Conservation (phyloP, 2,888 invertebrate species). For the Tryphoninae sp. region DNA sequence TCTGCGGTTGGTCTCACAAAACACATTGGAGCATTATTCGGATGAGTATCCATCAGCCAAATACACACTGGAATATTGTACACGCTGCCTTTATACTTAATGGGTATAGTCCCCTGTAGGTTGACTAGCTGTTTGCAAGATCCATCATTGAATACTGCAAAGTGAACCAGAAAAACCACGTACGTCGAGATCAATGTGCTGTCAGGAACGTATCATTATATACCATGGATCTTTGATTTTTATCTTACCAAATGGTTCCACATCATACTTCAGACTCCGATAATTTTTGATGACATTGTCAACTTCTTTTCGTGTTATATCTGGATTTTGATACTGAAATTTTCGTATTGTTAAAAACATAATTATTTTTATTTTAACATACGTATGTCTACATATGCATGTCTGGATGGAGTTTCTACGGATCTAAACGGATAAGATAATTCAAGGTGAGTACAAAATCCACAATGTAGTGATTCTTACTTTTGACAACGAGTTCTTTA, state of each 20-base stretch:
- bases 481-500: slow-evolving; percentile 83
- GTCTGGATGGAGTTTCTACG: background rate
- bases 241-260: slow-evolving; percentile 87
- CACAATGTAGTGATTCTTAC: slow-evolving; percentile 75
- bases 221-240: slow-evolving; percentile 38
- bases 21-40: slow-evolving; percentile 96
- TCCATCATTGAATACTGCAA: slow-evolving; percentile 94
- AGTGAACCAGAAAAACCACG: slow-evolving; percentile 47
- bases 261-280: slow-evolving; percentile 85
- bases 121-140: slow-evolving; percentile 90
- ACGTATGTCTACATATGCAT: background rate
- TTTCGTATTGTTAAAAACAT: slow-evolving; percentile 48
- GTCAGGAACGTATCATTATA: too few relatives aligned
- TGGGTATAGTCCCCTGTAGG: slow-evolving; percentile 96
- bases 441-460: background rate
- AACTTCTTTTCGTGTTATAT: slow-evolving; percentile 87
- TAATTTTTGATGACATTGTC: slow-evolving; percentile 85
- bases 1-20: slow-evolving; percentile 96
- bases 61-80: slow-evolving; percentile 99
- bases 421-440: background rate
- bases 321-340: slow-evolving; percentile 88
- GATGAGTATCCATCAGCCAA: slow-evolving; percentile 98
- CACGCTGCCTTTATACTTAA: slow-evolving; percentile 90
- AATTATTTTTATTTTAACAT: background rate
- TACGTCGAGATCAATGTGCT: background rate